Conservation (phyloP, 2,888 invertebrate genomes). For the Ormyrus thymus region DNA sequence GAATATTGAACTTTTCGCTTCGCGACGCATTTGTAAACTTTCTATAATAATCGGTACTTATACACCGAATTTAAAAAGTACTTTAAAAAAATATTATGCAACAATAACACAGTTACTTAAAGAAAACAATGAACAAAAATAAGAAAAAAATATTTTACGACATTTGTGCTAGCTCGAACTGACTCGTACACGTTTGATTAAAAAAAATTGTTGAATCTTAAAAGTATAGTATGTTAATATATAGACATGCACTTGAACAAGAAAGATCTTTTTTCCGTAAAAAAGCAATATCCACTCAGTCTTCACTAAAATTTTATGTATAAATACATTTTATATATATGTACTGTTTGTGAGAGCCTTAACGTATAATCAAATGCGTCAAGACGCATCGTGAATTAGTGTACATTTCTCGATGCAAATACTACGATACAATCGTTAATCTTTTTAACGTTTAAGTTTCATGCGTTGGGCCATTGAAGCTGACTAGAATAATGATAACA, state of each 20-base stretch:
- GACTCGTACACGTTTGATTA: slow-evolving; percentile 34
- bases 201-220: slow-evolving; percentile 35
- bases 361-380: slow-evolving; percentile 43
- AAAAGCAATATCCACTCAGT: slow-evolving; percentile 52
- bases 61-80: slow-evolving; percentile 4
- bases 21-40: not conserved
- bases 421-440: slow-evolving; percentile 44
- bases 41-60: slow-evolving; percentile 6
- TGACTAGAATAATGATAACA: slow-evolving; percentile 56
- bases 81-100: slow-evolving; percentile 34
- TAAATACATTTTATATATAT: slow-evolving; percentile 35
- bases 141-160: slow-evolving; percentile 13
- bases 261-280: slow-evolving; percentile 29
- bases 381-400: slow-evolving; percentile 8
- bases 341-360: slow-evolving; percentile 24
- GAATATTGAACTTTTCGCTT: slow-evolving; percentile 18
- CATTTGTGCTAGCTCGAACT: slow-evolving; percentile 34
- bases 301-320: slow-evolving; percentile 36
- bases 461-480: slow-evolving; percentile 53
- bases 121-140: slow-evolving; percentile 28
- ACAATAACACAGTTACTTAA: slow-evolving; percentile 24
- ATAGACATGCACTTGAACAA: slow-evolving; percentile 34
- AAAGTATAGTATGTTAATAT: slow-evolving; percentile 34
- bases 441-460: slow-evolving; percentile 39
- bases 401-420: slow-evolving; percentile 42